Evolutionary conservation across 1,140 invertebrate species (phyloP).

Genomic region (Lepidurus arcticus): DNA sequence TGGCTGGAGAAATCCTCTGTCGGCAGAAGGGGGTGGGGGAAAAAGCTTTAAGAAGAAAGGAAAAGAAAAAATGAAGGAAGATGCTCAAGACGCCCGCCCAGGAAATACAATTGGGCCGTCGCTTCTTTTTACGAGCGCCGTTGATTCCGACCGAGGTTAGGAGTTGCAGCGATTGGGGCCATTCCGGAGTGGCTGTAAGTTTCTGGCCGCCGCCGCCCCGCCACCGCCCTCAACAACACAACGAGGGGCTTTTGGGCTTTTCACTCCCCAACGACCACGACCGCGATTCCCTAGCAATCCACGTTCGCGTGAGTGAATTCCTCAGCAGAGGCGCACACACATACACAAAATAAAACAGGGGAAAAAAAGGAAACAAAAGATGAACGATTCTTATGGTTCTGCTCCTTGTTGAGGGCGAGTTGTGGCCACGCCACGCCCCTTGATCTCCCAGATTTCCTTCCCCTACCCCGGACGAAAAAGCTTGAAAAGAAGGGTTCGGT

Average conservation of each 20-base stretch:
- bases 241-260: conserved; percentile 11
- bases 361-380: background rate
- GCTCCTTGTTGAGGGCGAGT: conserved; percentile 15
- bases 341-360: too few relatives aligned
- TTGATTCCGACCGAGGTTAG: conserved; percentile 15
- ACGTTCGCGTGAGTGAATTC: conserved; percentile 8
- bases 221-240: background rate
- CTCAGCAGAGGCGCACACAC: background rate
- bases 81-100: conserved; percentile 11
- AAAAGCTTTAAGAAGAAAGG: conserved; percentile 5
- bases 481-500: too few relatives aligned
- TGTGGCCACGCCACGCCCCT: conserved; percentile 15
- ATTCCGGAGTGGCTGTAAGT: conserved; percentile 19
- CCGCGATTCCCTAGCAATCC: conserved; percentile 13
- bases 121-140: conserved; percentile 21
- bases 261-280: conserved; percentile 13
- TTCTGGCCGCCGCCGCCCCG: background rate
- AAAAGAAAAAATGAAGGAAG: conserved; percentile 3
- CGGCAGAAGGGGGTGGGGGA: background rate
- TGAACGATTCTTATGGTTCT: conserved; percentile 10
- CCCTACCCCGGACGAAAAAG: background rate
- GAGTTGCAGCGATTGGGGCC: conserved; percentile 20
- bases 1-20: background rate
- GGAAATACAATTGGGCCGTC: conserved; percentile 14
- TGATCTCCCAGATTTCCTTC: background rate